These are phyloP conservation scores for Serilophus lunatus DNA, from an alignment of 2,113 vertebrate genomes.

Conservation along the genomic window DNA sequence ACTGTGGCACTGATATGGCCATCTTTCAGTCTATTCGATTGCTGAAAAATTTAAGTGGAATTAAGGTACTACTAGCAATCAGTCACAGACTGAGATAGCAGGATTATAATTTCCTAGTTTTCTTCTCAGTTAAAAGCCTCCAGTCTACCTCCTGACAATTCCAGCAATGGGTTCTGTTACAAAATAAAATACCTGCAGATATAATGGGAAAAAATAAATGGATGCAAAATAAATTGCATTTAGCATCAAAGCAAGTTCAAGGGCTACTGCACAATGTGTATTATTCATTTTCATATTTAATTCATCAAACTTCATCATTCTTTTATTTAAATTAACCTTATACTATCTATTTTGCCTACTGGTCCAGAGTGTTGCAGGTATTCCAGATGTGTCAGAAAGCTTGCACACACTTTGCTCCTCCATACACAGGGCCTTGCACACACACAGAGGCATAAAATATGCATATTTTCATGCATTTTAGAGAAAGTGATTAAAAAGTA, in stretches of 20 bases:
- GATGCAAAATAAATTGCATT: slow-evolving; percentile 15
- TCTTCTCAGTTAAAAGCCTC: background rate
- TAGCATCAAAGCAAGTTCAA: slow-evolving; percentile 1
- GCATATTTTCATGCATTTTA: slow-evolving; percentile 29
- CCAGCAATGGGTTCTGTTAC: background rate
- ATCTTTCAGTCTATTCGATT: background rate
- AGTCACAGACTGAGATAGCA: background rate
- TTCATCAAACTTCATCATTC: slow-evolving; percentile 16
- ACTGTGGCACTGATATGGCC: background rate
- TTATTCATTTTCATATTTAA: slow-evolving; percentile 54
- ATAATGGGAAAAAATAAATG: background rate
- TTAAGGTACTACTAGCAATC: background rate
- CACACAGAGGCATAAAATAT: slow-evolving; percentile 18
- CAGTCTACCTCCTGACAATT: background rate
- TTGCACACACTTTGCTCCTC: background rate
- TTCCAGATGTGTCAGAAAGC: background rate
- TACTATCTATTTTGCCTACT: background rate
- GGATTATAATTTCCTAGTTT: background rate
- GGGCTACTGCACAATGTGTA: background rate
- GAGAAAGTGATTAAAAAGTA: background rate
- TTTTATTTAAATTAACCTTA: slow-evolving; percentile 10
- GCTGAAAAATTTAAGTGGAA: background rate
- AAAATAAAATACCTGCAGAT: background rate
- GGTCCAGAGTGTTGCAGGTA: background rate
- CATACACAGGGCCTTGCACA: background rate